Base-by-base conservation (phyloP, 2,113 vertebrate species). In the Sinosuthora webbiana region DNA sequence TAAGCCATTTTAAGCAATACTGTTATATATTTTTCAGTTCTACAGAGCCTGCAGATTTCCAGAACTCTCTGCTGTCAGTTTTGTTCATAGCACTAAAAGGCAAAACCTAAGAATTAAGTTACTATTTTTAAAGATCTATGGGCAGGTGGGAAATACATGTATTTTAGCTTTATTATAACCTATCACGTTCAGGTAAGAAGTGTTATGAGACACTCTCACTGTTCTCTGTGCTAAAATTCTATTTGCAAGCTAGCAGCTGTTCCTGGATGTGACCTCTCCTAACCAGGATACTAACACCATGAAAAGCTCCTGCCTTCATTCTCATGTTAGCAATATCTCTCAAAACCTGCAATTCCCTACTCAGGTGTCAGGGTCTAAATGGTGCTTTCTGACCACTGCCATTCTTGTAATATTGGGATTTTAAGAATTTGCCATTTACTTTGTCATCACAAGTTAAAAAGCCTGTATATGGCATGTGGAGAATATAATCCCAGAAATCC, bases 141-240 rank as follows among this genome's bases (percentile, higher is more conserved):
- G 8, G 22, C 5, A 15, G 1, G 8, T 16, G 5, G 4, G 20
- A 31, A 74, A 13, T 12, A 62, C 3, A 21, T 2, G 4, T 65
- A 39, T 62, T 92, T 90, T 21, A 56, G 6, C 33, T 88, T 78
- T 84, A 64, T 64, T 50, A 15, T 59, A 23, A 60, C 31, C 45
- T 45, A 20, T 65, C 30, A 64, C 20, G 50, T 68, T 86, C 75
- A 71, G 62, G 9, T 55, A 55, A 94, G 44, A 75, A 42, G 23
- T 28, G 31, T 15, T n/a, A 71, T 31, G 9, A 65, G 63, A 47
- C 28, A 52, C 6, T 52, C 24, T 27, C 13, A 37, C 7, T 4
- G 37, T 47, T 47, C 86, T 50, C 65, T 68, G 28, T 25, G 28
- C 37, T 83, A 62, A 57, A 17, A 83, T 57, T 82, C 70, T 60